Evolutionary conservation across 2,113 vertebrate species (phyloP).

Genomic region (Tretioscincus oriximinensis): DNA sequence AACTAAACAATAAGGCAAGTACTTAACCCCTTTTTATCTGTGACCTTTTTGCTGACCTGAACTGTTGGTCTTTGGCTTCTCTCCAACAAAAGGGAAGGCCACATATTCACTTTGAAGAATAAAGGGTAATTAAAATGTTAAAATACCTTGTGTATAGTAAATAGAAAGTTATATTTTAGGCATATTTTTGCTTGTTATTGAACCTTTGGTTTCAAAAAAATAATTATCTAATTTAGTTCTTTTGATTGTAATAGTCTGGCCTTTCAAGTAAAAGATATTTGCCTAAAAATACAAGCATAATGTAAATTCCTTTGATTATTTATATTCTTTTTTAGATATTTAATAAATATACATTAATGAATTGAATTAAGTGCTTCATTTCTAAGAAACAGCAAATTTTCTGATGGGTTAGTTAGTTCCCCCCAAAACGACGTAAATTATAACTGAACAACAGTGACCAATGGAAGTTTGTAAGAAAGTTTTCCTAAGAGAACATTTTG

Average conservation of each 20-base stretch:
- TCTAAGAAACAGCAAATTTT: no score
- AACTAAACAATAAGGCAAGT: conserved; percentile 20
- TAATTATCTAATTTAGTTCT: not conserved
- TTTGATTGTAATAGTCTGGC: not conserved
- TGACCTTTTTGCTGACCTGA: conserved; percentile 39
- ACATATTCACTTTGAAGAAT: conserved; percentile 11
- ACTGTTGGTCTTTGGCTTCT: conserved; percentile 11
- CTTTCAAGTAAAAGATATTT: not conserved
- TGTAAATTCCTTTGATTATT: not conserved
- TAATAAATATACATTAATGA: no score
- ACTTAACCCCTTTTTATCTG: conserved; percentile 34
- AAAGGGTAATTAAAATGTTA: conserved; percentile 7
- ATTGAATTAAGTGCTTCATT: no score
- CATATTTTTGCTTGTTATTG: not conserved
- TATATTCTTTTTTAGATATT: no score
- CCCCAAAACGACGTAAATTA: no score
- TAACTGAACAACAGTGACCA: no score
- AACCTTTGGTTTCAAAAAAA: not conserved
- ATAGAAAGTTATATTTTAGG: conserved; percentile 3
- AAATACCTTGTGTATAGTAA: conserved; percentile 2
- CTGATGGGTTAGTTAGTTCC: no score
- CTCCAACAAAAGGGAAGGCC: conserved; percentile 12
- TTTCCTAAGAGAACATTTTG: no score
- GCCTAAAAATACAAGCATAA: not conserved
- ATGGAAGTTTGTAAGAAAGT: no score